Evolutionary conservation across 2,113 vertebrate species (phyloP), one percentile per base, ranked within the genome.

Genomic region (Platichthys stellatus): DNA sequence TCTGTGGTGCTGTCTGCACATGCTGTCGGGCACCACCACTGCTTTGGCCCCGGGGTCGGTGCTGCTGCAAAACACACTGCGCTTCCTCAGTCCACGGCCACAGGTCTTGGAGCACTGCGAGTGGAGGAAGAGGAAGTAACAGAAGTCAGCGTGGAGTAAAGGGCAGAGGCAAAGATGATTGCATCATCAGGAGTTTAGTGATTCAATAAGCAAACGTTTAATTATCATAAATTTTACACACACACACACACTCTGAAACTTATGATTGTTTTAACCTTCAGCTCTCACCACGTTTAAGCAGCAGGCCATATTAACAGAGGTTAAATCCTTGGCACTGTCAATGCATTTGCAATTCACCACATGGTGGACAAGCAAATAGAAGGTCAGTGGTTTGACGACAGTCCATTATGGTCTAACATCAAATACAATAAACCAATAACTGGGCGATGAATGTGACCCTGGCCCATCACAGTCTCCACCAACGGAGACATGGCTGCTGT

Each of bases 51-150:
- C 86, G 0, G 93, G 89, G 80, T 94, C 90, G 0, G 91, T 85
- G 68, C 93, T 95, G 80, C 91, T 93, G 88, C 98, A 99, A 81
- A 93, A 95, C 84, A 98, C 92, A 6, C 94, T 94, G 0, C 97
- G 95, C 76, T 94, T 97, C 92, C 93, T 95, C 75, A 96, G 64
- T 0, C 98, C 98, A 58, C 97, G 96, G 35, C 98, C 98, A 56
- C 98, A 99, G 2, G 95, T 96, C 93, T 99, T 99, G 74, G 98
- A 99, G 89, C 98, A 99, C 98, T 97, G 73, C 5, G 15, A 24
- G 53, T 1, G 1, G 67, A 64, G 47, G n/a, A 21, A 72, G 45
- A 65, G 23, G 15, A 62, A 35, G 23, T 0, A 21, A 47, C 43
- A n/a, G 18, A 51, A 51, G 54, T 58, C n/a, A 53, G 10, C 15